phyloP scores from a whole-genome alignment of 1,140 invertebrate genomes.

The Drosophila pectinifera region DNA sequence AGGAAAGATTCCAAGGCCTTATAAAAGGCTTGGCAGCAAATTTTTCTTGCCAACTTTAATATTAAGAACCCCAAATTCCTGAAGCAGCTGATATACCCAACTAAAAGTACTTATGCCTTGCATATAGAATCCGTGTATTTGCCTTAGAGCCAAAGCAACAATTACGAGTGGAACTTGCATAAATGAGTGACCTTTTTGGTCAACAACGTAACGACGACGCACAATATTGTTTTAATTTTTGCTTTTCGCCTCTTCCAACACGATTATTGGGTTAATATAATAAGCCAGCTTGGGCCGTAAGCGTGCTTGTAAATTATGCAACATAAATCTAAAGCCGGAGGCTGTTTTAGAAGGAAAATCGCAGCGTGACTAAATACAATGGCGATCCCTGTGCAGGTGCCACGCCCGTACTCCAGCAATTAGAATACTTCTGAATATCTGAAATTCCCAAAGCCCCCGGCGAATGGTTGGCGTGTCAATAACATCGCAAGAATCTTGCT shows the following conservation, averaged over 20 bases:
- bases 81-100: slow-evolving; percentile 23
- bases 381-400: slow-evolving; percentile 14
- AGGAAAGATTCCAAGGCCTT: too few species aligned
- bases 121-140: slow-evolving; percentile 45
- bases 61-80: not conserved
- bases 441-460: slow-evolving; percentile 14
- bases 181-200: slow-evolving; percentile 76
- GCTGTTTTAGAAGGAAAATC: slow-evolving; percentile 75
- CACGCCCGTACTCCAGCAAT: slow-evolving; percentile 32
- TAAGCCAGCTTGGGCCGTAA: slow-evolving; percentile 5
- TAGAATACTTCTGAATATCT: slow-evolving; percentile 29
- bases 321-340: slow-evolving; percentile 69
- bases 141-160: slow-evolving; percentile 48
- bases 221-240: slow-evolving; percentile 53
- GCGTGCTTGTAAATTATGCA: slow-evolving; percentile 64
- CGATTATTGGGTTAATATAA: slow-evolving; percentile 55
- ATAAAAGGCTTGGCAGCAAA: not conserved
- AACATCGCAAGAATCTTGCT: slow-evolving; percentile 49
- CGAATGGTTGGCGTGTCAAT: slow-evolving; percentile 50
- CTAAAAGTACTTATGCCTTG: slow-evolving; percentile 13
- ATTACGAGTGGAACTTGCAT: slow-evolving; percentile 48
- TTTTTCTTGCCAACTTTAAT: too few species aligned
- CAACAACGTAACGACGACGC: slow-evolving; percentile 73
- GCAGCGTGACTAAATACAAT: slow-evolving; percentile 58
- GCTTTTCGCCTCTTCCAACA: slow-evolving; percentile 31